Evolutionary conservation across 2,113 vertebrate genomes (phyloP).

Genomic region (Saimiri boliviensis): DNA sequence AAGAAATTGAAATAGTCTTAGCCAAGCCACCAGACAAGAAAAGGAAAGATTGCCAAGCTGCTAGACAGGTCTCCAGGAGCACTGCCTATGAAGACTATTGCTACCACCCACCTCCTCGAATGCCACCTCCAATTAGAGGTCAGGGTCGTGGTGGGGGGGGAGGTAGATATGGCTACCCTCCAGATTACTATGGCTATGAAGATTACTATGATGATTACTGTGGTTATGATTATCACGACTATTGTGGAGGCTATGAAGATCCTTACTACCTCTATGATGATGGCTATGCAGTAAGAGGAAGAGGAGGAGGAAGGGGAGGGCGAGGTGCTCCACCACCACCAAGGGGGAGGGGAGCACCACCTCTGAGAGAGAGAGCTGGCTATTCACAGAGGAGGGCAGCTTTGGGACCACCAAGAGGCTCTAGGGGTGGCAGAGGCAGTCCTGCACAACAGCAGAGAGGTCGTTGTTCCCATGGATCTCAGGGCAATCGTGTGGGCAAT

Average conservation of each 20-base stretch:
- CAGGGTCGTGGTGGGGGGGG: constrained; percentile 94
- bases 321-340: constrained; percentile 91
- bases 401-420: constrained; percentile 94
- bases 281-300: constrained; percentile 96
- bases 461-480: constrained; percentile 92
- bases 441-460: constrained; percentile 94
- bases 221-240: constrained; percentile 98
- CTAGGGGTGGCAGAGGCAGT: constrained; percentile 93
- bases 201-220: constrained; percentile 99
- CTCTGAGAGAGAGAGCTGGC: too few relatives aligned
- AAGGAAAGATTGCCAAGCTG: constrained; percentile 88
- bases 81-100: constrained; percentile 98
- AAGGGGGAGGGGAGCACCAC: too few relatives aligned
- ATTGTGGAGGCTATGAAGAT: constrained; percentile 98
- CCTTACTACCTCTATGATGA: constrained; percentile 98
- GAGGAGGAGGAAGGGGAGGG: constrained; percentile 93
- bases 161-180: constrained; percentile 80
- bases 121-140: constrained; percentile 96
- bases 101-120: constrained; percentile 97
- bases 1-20: constrained; percentile 98
- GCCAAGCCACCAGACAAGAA: constrained; percentile 93
- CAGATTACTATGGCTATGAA: constrained; percentile 97
- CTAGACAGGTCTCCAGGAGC: constrained; percentile 95
- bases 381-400: constrained; percentile 93
- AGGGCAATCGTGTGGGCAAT: constrained; percentile 92